Evolutionary conservation across 2,888 invertebrate genomes (phyloP), one percentile per base, ranked within the genome.

Genomic region (Teinopalpus imperialis): DNA sequence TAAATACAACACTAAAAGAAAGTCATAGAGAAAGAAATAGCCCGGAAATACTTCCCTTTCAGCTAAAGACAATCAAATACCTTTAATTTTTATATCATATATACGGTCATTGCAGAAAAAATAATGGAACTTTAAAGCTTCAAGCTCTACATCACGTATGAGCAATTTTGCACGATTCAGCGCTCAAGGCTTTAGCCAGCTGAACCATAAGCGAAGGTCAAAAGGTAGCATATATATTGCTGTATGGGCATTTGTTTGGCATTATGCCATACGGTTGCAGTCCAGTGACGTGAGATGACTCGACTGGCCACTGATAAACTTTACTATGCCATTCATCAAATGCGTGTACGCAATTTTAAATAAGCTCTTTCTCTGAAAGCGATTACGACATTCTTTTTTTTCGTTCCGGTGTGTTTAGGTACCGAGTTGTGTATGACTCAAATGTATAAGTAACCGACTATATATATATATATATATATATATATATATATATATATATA

Each of bases 231-330:
- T 14, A 36, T 36, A 13, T 23, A 23, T 36, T 14, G 24, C 10
- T 8, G 23, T 1, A 18, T 7, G n/a, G 4, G 21, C 1, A 10
- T 13, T 30, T 8, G 14, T 23, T 23, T 41, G 32, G 41, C 41
- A 10, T 35, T 27, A 34, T 43, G 42, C 34, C 42, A 43, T 24
- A 4, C 20, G 8, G 34, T 21, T 18, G 34, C 12, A 8, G n/a
- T 24, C 14, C 2, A n/a, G n/a, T 35, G 23, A 24, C 42, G 41
- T 35, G 21, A 43, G 43, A 43, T 43, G 43, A 43, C 34, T 35
- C 13, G 34, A 8, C 21, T 9, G 34, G 12, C 27, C 27, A 10
- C 12, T 23, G 43, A 43, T 43, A 43, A 34, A 27, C 27, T 8
- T 10, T n/a, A 39, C 18, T 35, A 35, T 12, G 21, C 18, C 34